Base-by-base conservation (phyloP, 2,888 invertebrate genomes). In the Ypsolopha scabrella region DNA sequence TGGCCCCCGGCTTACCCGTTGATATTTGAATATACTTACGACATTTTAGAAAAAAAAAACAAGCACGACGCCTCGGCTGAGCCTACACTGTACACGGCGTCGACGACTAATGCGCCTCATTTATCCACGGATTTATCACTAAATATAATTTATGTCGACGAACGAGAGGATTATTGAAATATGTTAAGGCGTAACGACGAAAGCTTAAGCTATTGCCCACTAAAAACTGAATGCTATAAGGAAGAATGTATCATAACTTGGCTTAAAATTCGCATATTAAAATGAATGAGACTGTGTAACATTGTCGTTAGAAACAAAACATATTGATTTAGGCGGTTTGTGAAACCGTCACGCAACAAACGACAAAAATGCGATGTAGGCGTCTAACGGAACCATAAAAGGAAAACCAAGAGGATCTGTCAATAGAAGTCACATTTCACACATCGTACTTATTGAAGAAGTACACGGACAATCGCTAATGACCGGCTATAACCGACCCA, bases 11-110 rank as follows among this genome's bases (percentile, higher is more conserved):
- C 65, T 72, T 70, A 70, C 72, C 59, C 64, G 71, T 60, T 65
- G 68, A 77, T 69, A 77, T 75, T 74, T 76, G 62, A 76, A 78
- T 78, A 76, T 70, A 62, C 68, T 55, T 55, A 55, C 60, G 66
- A 54, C 61, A 47, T 13, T 8, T 46, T 46, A 6, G 46, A 46
- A 35, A 33, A 49, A n/a, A 49, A 33, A 48, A 49, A 33, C 11
- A 41, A 33, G 49, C 11, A 14, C 10, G 38, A 45, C n/a, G 24
- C 14, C 33, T 24, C 24, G 24, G 4, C 24, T 4, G 24, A 24
- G 24, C 24, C 24, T 4, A 24, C 24, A 24, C 24, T 2, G 24
- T 4, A 24, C n/a, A 55, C 60, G 67, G 54, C 62, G 70, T 68
- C 72, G 65, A 56, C 55, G 60, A 62, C 67, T 70, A 71, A 70